These are phyloP conservation scores for Myripristis murdjan DNA, from an alignment of 2,797 vertebrate species.

Conservation along the genomic window DNA sequence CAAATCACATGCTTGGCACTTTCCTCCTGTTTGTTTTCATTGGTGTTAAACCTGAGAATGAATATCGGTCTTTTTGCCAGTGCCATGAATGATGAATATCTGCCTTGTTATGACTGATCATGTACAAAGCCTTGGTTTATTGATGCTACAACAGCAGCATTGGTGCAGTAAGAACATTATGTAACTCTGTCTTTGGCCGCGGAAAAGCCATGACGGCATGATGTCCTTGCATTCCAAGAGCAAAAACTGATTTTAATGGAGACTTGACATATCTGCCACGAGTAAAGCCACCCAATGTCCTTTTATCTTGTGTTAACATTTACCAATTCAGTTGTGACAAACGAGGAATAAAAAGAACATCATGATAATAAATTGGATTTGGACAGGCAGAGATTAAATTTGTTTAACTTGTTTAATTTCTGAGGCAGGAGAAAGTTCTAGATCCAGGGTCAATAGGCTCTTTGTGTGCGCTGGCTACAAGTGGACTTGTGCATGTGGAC, in stretches of 20 bases:
- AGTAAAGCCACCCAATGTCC: slow-evolving; percentile 40
- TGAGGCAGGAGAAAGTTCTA: slow-evolving; percentile 27
- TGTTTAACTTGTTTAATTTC: slow-evolving; percentile 45
- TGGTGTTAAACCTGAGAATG: slow-evolving; percentile 9
- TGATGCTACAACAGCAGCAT: slow-evolving; percentile 32
- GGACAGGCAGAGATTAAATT: slow-evolving; percentile 51
- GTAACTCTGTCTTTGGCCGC: slow-evolving; percentile 8
- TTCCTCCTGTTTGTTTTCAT: slow-evolving; percentile 41
- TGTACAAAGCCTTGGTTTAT: slow-evolving; percentile 25
- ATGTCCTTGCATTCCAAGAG: slow-evolving; percentile 16
- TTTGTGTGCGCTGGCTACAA: slow-evolving; percentile 28
- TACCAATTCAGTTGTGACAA: slow-evolving; percentile 27
- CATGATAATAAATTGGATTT: slow-evolving; percentile 59
- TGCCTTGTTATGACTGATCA: slow-evolving; percentile 34
- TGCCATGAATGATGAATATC: slow-evolving; percentile 29
- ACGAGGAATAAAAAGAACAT: slow-evolving; percentile 41
- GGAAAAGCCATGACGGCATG: slow-evolving; percentile 24
- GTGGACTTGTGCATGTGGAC: background rate
- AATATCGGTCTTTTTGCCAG: slow-evolving; percentile 29
- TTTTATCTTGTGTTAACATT: slow-evolving; percentile 40
- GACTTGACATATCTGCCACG: slow-evolving; percentile 34
- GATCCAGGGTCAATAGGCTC: slow-evolving; percentile 42
- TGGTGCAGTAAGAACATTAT: slow-evolving; percentile 21
- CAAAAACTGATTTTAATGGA: slow-evolving; percentile 50
- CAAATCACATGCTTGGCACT: slow-evolving; percentile 46